Evolutionary conservation across 2,888 invertebrate species (phyloP), one percentile per base, ranked within the genome.

Genomic region (Steinernema scapterisci): DNA sequence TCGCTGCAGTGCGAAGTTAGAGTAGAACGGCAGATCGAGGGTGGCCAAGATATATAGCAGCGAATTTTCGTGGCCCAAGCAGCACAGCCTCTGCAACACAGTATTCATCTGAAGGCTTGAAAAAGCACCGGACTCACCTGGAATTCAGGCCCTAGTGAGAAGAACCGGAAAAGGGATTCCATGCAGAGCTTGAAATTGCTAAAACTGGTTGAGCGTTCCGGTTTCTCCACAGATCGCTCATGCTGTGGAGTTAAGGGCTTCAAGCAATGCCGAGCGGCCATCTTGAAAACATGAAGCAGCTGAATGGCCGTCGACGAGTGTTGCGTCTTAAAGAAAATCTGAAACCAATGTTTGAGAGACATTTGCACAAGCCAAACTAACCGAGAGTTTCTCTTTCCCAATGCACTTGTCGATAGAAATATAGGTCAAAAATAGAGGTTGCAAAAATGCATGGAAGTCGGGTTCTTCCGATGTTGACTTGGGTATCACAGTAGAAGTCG

Each of bases 11-110:
- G 63, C 27, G 27, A 31, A 38, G 3, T 63, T 63, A 16, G 63
- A 63, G 38, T 63, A 63, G 31, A 25, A 63, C 1, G 27, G 25
- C 16, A 63, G 31, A n/a, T 63, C 63, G 16, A 63, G 63, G 5
- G 63, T 63, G 16, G 63, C 31, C 25, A 63, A n/a, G 13, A 63
- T 31, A 31, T 63, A 63, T 3, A 63, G 63, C 2, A 63, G 23
- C 16, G 63, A 63, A 25, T 63, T 63, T 31, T 63, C 63, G 31
- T 63, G 63, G 16, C 63, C 63, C 25, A 63, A 13, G 1, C 31
- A 25, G 19, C 63, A 63, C 31, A 63, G 16, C n/a, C 1, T 11
- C 63, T 63, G 31, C 5, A 63, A 19, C 3, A 3, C 13, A n/a
- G 13, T 31, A 16, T 6, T 13, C 7, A 13, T 7, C 2, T 27